Evolutionary conservation across 2,888 invertebrate genomes (phyloP).

Genomic region (Seira sanloemensis): DNA sequence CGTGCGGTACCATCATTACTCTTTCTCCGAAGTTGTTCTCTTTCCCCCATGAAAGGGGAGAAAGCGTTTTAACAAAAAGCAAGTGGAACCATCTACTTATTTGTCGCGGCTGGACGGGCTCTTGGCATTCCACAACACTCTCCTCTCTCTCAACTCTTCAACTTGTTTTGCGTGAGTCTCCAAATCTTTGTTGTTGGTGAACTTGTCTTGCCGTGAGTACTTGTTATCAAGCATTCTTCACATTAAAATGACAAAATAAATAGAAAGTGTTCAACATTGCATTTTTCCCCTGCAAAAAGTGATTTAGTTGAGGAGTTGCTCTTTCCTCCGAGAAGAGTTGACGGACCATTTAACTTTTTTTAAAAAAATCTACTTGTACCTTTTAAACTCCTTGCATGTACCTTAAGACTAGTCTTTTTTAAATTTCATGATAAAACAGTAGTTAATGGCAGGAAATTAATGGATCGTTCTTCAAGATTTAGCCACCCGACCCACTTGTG

Average conservation of each 20-base stretch:
- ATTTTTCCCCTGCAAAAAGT: no score
- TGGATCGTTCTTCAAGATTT: no score
- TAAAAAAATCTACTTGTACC: no score
- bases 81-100: conserved; percentile 22
- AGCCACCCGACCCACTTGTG: no score
- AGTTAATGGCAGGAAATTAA: no score
- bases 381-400: no score
- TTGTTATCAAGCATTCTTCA: background rate
- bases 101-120: conserved; percentile 21
- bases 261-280: no score
- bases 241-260: background rate
- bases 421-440: no score
- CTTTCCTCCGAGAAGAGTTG: no score
- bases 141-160: background rate
- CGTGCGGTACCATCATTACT: conserved; percentile 33
- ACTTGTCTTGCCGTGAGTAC: background rate
- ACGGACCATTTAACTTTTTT: no score
- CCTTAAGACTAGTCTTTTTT: no score
- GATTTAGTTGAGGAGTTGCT: no score
- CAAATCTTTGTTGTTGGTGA: background rate
- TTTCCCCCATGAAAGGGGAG: background rate
- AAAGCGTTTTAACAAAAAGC: background rate
- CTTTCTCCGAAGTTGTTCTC: conserved; percentile 18
- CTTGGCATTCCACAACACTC: conserved; percentile 27
- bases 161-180: background rate